Base-by-base conservation (phyloP, 2,888 invertebrate genomes). In the Drosophila kanekoi region DNA sequence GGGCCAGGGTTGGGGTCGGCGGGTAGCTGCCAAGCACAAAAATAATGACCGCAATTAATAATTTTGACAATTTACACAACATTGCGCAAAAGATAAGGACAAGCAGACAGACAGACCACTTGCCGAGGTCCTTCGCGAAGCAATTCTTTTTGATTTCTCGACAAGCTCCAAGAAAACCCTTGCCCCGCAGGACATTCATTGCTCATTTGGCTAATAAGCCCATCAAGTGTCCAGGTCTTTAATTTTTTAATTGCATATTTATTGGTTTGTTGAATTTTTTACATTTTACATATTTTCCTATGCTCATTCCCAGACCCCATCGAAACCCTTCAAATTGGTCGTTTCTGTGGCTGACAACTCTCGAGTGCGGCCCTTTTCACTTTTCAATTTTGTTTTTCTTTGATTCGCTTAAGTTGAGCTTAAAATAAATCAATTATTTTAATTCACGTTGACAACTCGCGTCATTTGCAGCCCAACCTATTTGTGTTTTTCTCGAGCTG, bases 1-100 rank as follows among this genome's bases (percentile, higher is more conserved):
- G 23, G 23, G n/a, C n/a, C n/a, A 14, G 4, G 20, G 37, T 9
- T 40, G 6, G 13, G 18, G 37, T 6, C 10, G 18, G 18, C 3
- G 10, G 18, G 32, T 4, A n/a, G 23, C 16, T 16, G 38, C 13
- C 16, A 35, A 41, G 48, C 35, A 48, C 41, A 47, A 53, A 49
- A 69, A 64, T 78, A 81, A 88, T 86, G 83, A 66, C 66, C 74
- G 72, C 89, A 87, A 82, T 90, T 90, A 91, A 91, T 91, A 91
- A 89, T 87, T 88, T 83, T 80, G 90, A 89, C 84, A 86, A 88
- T 90, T 90, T 81, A 79, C 88, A 87, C 81, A 84, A 83, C 81
- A 88, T 90, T 90, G 77, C 58, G 63, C 73, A 32, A 44, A 64
- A 66, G 78, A 80, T 77, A 81, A 77, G 74, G 20, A 23, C 35